These are phyloP conservation scores for Diarsia rubi DNA, from an alignment of 2,888 invertebrate genomes.

Conservation along the genomic window DNA sequence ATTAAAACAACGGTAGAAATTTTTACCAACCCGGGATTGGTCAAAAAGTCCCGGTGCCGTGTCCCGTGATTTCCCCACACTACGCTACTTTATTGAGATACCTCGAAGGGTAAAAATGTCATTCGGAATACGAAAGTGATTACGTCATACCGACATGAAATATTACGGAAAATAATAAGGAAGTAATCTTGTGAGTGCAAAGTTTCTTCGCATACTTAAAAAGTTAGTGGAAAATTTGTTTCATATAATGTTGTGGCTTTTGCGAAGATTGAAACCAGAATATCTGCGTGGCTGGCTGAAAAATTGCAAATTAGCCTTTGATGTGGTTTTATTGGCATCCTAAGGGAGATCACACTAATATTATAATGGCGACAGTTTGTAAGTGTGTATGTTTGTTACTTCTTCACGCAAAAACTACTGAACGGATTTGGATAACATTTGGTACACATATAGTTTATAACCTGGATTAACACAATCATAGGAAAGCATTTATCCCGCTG, in stretches of 20 bases:
- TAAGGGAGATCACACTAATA: too few relatives aligned
- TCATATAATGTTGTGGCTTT: slow-evolving; percentile 19
- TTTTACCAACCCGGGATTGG: background rate
- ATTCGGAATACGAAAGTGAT: slow-evolving; percentile 58
- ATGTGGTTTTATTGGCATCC: background rate
- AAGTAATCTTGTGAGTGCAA: slow-evolving; percentile 39
- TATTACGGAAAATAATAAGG: slow-evolving; percentile 25
- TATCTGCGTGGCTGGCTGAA: background rate
- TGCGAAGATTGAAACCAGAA: background rate
- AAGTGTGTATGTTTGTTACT: too few relatives aligned
- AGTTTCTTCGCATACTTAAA: slow-evolving; percentile 36
- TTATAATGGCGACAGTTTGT: too few relatives aligned
- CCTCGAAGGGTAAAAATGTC: slow-evolving; percentile 58
- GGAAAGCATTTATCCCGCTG: too few relatives aligned
- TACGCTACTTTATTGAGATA: slow-evolving; percentile 53
- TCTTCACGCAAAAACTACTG: too few relatives aligned
- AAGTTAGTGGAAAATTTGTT: slow-evolving; percentile 44
- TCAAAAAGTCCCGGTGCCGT: background rate
- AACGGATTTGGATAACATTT: too few relatives aligned
- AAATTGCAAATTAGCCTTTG: background rate
- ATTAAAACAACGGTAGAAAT: background rate
- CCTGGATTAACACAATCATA: too few relatives aligned
- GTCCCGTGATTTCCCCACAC: slow-evolving; percentile 30
- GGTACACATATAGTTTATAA: too few relatives aligned
- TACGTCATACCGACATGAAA: slow-evolving; percentile 48